These are phyloP conservation scores for Poecilus cupreus DNA, from an alignment of 2,888 invertebrate genomes.

Conservation along the genomic window DNA sequence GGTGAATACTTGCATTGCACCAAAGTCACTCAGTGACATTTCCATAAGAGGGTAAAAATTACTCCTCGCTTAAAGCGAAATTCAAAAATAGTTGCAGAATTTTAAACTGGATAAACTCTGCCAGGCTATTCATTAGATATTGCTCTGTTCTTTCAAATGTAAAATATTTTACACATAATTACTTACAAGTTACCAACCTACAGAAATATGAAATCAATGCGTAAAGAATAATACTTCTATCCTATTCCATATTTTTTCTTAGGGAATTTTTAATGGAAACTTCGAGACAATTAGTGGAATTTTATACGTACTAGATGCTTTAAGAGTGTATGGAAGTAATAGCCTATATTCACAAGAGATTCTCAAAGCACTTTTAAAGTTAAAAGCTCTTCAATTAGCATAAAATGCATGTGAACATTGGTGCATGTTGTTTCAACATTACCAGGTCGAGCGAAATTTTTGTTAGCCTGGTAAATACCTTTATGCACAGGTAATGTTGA, in stretches of 20 bases:
- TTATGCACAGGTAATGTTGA: not conserved
- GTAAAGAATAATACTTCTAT: too few relatives aligned
- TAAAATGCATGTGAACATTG: not conserved
- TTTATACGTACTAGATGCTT: not conserved
- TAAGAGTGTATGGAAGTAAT: not conserved
- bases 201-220: too few relatives aligned
- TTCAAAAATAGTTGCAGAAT: too few relatives aligned
- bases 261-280: not conserved
- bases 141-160: too few relatives aligned
- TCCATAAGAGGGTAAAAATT: too few relatives aligned
- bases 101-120: too few relatives aligned
- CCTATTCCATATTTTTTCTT: not conserved
- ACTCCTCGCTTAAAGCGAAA: too few relatives aligned
- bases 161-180: too few relatives aligned
- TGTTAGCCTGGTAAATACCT: not conserved
- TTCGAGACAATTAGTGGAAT: not conserved
- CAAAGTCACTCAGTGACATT: too few relatives aligned
- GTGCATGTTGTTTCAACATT: not conserved
- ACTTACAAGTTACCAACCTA: too few relatives aligned
- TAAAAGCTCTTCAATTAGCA: conserved; percentile 11
- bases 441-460: not conserved
- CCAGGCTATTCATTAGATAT: too few relatives aligned
- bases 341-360: not conserved
- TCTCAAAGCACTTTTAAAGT: not conserved
- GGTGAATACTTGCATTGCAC: too few relatives aligned